Base-by-base conservation (phyloP, 2,888 invertebrate species). In the Aleiodes leptofemur region DNA sequence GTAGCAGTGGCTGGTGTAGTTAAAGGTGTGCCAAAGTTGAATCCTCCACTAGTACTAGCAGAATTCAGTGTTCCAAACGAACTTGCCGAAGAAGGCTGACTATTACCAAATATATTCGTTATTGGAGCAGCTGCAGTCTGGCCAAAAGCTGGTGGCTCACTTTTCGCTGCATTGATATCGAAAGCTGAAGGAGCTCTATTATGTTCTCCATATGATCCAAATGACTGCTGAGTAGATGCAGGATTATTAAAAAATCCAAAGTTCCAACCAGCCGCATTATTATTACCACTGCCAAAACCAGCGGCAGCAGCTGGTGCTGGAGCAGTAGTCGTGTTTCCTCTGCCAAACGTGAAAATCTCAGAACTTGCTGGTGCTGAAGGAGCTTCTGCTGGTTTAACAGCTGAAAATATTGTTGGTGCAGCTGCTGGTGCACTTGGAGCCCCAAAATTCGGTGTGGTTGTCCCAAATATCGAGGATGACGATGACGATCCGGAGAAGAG, bases 101-200 rank as follows among this genome's bases (percentile, higher is more conserved):
- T 75, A 78, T 78, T 74, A 9, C 86, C 87, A 70, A 89, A 88
- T 69, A 89, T 78, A 31, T 48, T 79, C 6, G 78, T 72, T 66
- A 77, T 81, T 5, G 85, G 74, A 7, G 82, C 50, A 6, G 80
- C 31, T 8, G 80, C 53, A 7, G 83, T 29, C 71, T 86, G 87
- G 8, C 85, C 84, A 70, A 89, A 89, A 7, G 80, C 72, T 14
- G 81, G 71, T 1, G 80, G 72, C 14, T 85, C 86, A 4, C 83
- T 76, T 73, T 86, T 86, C 2, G 86, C 79, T 34, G 87, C 78
- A 53, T 85, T 87, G 66, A 88, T 89, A 0, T 83, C 75, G 64
- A 88, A 88, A 0, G 70, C 78, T 13, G 76, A 70, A 0, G 78
- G 66, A 7, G 80, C 43, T 31, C 23, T 23, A 23, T 81, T 48